Base-by-base conservation (phyloP, 1,140 invertebrate species). In the Conus betulinus region DNA sequence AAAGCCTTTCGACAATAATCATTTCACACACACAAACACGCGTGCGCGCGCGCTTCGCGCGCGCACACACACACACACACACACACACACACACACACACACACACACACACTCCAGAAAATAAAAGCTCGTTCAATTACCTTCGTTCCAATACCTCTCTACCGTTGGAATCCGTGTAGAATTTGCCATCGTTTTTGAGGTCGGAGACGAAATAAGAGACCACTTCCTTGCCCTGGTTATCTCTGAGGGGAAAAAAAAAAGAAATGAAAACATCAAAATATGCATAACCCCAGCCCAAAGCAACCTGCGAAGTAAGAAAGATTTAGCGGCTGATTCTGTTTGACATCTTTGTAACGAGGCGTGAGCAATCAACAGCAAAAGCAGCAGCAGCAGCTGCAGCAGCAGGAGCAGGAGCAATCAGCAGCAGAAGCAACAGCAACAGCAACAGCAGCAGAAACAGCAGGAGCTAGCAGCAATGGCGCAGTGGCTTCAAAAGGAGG, bases 141-240 rank as follows among this genome's bases (percentile, higher is more conserved):
- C 96, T 95, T 71, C 98, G 96, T 91, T 97, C 96, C 74, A 99
- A 92, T 93, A 98, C 97, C 95, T 99, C 97, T 67, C 98, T 95
- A 0, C 98, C 98, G 94, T 99, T 99, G 0, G 98, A 97, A 94
- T 99, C 98, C 0, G 98, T 99, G 93, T 97, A 98, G 94, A 99
- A 99, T 3, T 95, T 95, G 0, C 96, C 96, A 8, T 97, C 95
- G 17, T 27, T 97, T 0, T 96, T 90, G 0, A 98, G 93, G 86
- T 97, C 95, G 4, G 95, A 95, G 5, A 96, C 95, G 10, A 97
- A 99, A 78, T 96, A 96, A 0, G 96, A 97, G 1, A 99, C 96
- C 5, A 98, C 96, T 95, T 99, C 98, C 94, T 98, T 98, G 0
- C 98, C 98, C 97, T 6, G 97, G 90, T 0, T 96, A 92, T 5